Evolutionary conservation across 2,113 vertebrate species (phyloP).

Genomic region (Plectropomus leopardus): DNA sequence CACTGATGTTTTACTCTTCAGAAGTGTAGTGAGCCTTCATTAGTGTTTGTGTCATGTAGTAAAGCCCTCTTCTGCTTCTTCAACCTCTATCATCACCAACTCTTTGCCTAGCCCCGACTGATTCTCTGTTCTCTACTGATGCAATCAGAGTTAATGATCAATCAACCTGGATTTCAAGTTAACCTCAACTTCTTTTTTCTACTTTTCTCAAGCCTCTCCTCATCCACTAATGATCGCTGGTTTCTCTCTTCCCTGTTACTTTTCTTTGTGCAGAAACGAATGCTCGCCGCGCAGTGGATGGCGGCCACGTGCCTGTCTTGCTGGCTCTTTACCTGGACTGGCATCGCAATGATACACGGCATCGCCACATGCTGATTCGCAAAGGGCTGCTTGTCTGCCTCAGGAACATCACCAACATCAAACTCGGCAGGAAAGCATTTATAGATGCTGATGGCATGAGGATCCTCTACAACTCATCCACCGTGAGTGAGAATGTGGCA

Average conservation of each 20-base stretch:
- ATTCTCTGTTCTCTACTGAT: neutral
- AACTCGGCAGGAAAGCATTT: slow-evolving; percentile 95
- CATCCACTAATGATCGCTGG: neutral
- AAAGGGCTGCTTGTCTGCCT: slow-evolving; percentile 95
- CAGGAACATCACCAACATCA: slow-evolving; percentile 95
- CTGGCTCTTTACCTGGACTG: slow-evolving; percentile 94
- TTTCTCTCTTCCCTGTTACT: slow-evolving; percentile 5
- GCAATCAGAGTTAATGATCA: neutral
- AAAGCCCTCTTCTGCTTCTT: neutral
- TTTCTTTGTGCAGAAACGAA: slow-evolving; percentile 89
- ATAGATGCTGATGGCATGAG: slow-evolving; percentile 95
- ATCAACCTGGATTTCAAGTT: slow-evolving; percentile 9
- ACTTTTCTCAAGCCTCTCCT: neutral
- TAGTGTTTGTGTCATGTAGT: neutral
- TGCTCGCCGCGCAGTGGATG: slow-evolving; percentile 93
- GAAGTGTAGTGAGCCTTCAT: slow-evolving; percentile 21
- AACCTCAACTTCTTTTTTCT: neutral
- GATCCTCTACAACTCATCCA: slow-evolving; percentile 94
- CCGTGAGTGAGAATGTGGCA: slow-evolving; percentile 82
- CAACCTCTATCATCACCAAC: neutral
- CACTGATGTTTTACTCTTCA: slow-evolving; percentile 7
- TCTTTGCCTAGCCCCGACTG: neutral
- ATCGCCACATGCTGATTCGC: slow-evolving; percentile 94
- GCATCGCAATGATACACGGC: slow-evolving; percentile 95
- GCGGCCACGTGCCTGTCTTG: slow-evolving; percentile 89